These are phyloP conservation scores for Steatocranus sp. DNA, from an alignment of 2,797 vertebrate genomes.

Conservation along the genomic window DNA sequence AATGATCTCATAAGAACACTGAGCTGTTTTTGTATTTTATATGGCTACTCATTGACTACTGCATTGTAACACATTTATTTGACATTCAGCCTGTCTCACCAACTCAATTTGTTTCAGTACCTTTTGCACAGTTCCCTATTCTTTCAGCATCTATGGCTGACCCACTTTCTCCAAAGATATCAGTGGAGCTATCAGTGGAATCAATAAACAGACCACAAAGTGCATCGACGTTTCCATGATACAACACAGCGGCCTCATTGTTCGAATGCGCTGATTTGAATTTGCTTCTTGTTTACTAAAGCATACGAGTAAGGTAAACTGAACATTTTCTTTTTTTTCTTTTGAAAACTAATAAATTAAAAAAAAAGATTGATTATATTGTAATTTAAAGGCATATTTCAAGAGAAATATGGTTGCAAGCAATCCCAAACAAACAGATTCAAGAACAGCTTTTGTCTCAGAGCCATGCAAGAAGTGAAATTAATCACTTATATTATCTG, in stretches of 20 bases:
- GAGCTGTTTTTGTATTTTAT: not conserved
- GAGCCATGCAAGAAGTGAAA: not conserved
- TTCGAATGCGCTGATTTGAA: not conserved
- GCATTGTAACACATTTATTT: not conserved
- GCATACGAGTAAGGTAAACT: not conserved
- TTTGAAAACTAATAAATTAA: not conserved
- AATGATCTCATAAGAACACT: not conserved
- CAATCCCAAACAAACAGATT: not conserved
- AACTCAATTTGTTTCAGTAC: not conserved
- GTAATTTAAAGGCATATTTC: not conserved
- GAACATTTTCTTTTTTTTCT: not conserved
- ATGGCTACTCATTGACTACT: not conserved
- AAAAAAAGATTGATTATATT: not conserved
- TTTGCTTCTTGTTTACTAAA: not conserved
- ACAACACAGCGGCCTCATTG: not conserved
- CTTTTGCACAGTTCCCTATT: not conserved
- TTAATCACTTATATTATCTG: not conserved
- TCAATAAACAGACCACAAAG: not conserved
- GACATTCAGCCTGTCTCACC: not conserved
- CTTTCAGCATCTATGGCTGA: not conserved
- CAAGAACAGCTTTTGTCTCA: not conserved
- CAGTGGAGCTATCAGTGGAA: not conserved
- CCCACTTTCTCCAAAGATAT: not conserved
- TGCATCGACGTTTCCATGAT: constrained; percentile 2
- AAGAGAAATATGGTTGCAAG: not conserved